A percentile compares a stretch with the other conserved stretches of the same genome.
Evolutionary conservation across 2,888 invertebrate species (phyloP).

Genomic region (Escarpia spicata): DNA sequence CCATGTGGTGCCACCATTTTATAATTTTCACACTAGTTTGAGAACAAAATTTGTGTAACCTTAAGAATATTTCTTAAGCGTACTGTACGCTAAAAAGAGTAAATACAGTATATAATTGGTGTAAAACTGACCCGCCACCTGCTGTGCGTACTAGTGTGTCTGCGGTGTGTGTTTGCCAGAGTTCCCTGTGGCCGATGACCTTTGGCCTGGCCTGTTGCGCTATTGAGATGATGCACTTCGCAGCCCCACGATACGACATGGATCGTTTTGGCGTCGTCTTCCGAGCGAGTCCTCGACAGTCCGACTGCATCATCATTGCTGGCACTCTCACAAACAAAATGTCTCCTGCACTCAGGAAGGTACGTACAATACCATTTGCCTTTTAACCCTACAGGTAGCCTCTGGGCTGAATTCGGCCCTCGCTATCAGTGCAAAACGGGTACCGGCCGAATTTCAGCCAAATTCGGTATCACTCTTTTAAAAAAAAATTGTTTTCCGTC

Average conservation of each 20-base stretch:
- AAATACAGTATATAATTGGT: not conserved
- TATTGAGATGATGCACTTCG: slow-evolving; percentile 99
- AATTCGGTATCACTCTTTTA: too few relatives aligned
- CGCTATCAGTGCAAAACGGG: too few relatives aligned
- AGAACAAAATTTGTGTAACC: too few relatives aligned
- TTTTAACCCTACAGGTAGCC: too few relatives aligned
- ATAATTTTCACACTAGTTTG: too few relatives aligned
- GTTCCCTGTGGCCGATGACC: slow-evolving; percentile 97
- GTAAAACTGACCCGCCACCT: not conserved
- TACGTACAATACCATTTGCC: not conserved
- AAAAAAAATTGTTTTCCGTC: too few relatives aligned
- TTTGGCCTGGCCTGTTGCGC: slow-evolving; percentile 99
- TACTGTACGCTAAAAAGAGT: too few relatives aligned
- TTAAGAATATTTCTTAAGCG: too few relatives aligned
- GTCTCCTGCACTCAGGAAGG: slow-evolving; percentile 95
- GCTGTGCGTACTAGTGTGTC: not conserved
- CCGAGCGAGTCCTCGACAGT: slow-evolving; percentile 94
- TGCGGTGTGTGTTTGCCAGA: slow-evolving; percentile 58
- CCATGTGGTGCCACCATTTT: too few relatives aligned
- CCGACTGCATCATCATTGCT: slow-evolving; percentile 97
- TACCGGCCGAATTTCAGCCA: too few relatives aligned
- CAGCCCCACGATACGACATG: slow-evolving; percentile 99
- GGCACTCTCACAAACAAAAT: slow-evolving; percentile 99
- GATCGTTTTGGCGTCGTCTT: slow-evolving; percentile 98
- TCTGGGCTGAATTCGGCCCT: too few relatives aligned